phyloP scores from a whole-genome alignment of 2,113 vertebrate species.

The Nicator chloris region DNA sequence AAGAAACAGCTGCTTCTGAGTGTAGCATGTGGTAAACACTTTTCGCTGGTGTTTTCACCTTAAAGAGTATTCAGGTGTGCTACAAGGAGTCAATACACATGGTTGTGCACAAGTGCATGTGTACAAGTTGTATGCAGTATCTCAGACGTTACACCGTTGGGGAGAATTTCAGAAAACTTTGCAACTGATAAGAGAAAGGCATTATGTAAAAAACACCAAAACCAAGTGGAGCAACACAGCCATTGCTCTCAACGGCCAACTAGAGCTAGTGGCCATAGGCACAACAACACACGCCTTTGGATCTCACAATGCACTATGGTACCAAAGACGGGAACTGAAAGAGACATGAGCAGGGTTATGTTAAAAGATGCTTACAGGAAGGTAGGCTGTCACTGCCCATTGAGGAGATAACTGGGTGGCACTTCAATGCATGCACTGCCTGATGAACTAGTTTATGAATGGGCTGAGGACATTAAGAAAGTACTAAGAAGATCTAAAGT shows the following conservation, averaged over 20 bases:
- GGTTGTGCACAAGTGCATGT: fast-evolving
- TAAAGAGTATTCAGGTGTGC: neutral
- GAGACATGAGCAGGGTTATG: neutral
- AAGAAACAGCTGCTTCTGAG: neutral
- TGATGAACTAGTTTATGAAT: neutral
- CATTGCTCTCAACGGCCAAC: fast-evolving
- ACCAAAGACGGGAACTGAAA: neutral
- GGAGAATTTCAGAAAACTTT: neutral
- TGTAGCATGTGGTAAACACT: neutral
- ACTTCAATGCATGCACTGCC: neutral
- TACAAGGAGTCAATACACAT: neutral
- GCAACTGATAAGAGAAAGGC: neutral
- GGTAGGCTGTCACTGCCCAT: neutral
- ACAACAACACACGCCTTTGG: fast-evolving
- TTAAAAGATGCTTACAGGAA: neutral
- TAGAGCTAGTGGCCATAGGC: neutral
- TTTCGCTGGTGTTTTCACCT: neutral
- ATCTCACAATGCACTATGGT: neutral
- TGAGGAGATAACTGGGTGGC: neutral
- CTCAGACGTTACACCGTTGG: neutral
- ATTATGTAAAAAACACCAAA: neutral
- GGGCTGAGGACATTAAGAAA: neutral
- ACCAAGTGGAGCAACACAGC: neutral
- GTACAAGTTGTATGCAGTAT: neutral
- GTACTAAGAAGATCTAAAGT: neutral